phyloP scores from a whole-genome alignment of 2,113 vertebrate species.

The Malaclemys terrapin region DNA sequence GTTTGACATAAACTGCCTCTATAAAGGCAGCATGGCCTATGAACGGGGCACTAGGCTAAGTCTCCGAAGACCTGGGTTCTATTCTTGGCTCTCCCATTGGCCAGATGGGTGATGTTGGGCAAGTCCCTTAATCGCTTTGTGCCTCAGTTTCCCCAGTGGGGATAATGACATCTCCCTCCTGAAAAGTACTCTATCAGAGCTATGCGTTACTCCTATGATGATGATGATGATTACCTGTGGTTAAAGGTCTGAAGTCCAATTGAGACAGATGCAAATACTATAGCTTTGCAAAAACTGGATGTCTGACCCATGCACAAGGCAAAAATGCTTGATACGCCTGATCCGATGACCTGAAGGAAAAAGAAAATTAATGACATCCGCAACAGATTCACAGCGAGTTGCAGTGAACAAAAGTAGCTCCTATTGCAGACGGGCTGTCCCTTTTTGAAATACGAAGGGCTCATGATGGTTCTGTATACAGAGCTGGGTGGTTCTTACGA shows the following conservation, averaged over 20 bases:
- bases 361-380: background rate
- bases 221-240: conserved; percentile 84
- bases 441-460: background rate
- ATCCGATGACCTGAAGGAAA: conserved; percentile 88
- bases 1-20: background rate
- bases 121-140: background rate
- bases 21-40: background rate
- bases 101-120: background rate
- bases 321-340: conserved; percentile 92
- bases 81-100: background rate
- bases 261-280: conserved; percentile 89
- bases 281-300: conserved; percentile 86
- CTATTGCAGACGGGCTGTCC: background rate
- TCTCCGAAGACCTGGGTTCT: background rate
- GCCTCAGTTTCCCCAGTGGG: background rate
- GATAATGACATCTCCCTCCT: background rate
- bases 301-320: conserved; percentile 90
- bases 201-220: background rate
- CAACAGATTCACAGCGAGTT: background rate
- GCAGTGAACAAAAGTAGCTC: background rate
- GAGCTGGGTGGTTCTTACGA: background rate
- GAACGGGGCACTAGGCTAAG: background rate
- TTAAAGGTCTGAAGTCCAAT: conserved; percentile 95
- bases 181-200: accelerated
- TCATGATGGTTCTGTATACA: background rate